phyloP scores from a whole-genome alignment of 2,797 vertebrate genomes.

The Molossus alvarezi region DNA sequence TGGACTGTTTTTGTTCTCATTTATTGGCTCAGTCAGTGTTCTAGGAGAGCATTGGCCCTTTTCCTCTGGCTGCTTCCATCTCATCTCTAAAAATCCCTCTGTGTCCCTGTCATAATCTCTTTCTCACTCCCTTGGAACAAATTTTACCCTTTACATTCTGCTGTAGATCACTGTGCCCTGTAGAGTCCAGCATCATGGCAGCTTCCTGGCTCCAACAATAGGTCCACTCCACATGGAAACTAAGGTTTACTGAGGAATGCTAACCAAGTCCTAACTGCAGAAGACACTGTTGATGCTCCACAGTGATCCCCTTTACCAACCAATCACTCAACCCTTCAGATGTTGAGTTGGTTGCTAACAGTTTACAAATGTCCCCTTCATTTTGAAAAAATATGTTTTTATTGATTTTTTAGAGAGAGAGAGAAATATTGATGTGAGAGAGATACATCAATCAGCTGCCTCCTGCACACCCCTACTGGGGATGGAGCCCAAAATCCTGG shows the following conservation, averaged over 20 bases:
- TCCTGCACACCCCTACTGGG: no score
- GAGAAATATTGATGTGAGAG: no score
- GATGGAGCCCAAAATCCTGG: no score
- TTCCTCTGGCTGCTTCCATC: conserved; percentile 19
- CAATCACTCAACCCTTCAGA: background rate
- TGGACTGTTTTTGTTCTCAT: background rate
- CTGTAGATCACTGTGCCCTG: background rate
- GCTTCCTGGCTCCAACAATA: background rate
- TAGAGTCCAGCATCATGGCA: background rate
- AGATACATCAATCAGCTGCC: no score
- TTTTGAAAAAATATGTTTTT: no score
- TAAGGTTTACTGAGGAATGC: background rate
- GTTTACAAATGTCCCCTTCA: conserved; percentile 16
- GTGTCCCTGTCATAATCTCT: background rate
- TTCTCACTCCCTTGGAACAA: background rate
- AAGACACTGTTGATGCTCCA: background rate
- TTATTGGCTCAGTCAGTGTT: background rate
- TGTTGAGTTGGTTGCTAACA: conserved; percentile 7
- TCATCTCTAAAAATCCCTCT: conserved; percentile 39
- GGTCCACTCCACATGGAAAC: background rate
- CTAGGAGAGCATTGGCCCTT: background rate
- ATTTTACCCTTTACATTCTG: background rate
- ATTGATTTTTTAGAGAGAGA: no score
- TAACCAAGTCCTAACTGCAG: background rate
- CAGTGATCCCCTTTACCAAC: background rate